Evolutionary conservation across 2,113 vertebrate species (phyloP), one percentile per base, ranked within the genome.

Genomic region (Nothobranchius kuhntae): DNA sequence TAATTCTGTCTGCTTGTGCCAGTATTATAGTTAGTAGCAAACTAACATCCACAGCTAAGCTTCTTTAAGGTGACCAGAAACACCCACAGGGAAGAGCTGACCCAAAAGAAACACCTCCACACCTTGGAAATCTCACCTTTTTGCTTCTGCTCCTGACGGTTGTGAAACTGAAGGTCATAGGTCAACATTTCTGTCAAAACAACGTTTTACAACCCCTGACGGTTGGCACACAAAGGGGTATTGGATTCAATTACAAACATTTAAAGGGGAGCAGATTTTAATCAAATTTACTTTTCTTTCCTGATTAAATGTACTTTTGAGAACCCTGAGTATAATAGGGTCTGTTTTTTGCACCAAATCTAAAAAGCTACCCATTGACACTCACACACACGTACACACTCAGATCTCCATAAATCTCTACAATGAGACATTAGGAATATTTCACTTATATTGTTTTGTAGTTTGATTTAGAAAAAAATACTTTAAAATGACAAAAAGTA

Each of bases 101-200:
- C 54, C 48, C 57, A 72, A 78, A 75, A 78, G 71, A 81, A 81
- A 72, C 77, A 81, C 13, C 21, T 58, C 17, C 24, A n/a, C 48
- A 30, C 13, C 26, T 12, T 55, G 10, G 40, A 6, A 9, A n/a
- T 51, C 26, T 55, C 0, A 5, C 59, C 51, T 61, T 78, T 65
- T 38, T 77, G 51, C 51, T 74, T 62, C 55, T 74, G 65, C 58
- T 35, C 67, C 48, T 46, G 36, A 72, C 71, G 52, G 58, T 21
- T 64, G 21, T 51, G 66, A 66, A 55, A 61, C 26, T 53, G 7
- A 48, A 57, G 66, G 71, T 69, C 62, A 75, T 36, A 74, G 59
- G 54, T 64, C 73, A 82, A 30, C 61, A 21, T 67, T 42, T 72
- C 42, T 77, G 77, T 78, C 68, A 69, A 77, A 84, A 83, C 55